Evolutionary conservation across 1,140 invertebrate genomes (phyloP).

Genomic region (Philotrypesis tridentata): DNA sequence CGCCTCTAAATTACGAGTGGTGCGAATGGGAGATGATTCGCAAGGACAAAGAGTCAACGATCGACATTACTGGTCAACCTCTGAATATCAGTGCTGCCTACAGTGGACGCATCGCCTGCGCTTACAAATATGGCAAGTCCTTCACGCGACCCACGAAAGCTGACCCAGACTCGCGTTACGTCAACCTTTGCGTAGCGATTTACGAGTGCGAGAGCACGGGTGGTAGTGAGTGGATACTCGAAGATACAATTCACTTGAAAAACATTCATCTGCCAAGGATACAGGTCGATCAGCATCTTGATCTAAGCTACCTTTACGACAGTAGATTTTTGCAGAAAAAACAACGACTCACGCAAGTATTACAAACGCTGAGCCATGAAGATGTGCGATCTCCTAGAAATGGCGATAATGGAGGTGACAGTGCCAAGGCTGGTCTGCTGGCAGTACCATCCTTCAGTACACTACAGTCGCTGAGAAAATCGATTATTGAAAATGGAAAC

Average conservation of each 20-base stretch:
- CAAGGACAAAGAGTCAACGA: conserved; percentile 86
- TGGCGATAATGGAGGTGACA: conserved; percentile 66
- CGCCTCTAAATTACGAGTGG: conserved; percentile 84
- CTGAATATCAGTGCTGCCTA: conserved; percentile 97
- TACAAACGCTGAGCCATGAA: conserved; percentile 77
- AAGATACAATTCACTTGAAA: conserved; percentile 94
- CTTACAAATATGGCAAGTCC: conserved; percentile 93
- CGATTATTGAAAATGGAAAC: conserved; percentile 92
- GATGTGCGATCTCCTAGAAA: conserved; percentile 72
- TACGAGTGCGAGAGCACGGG: conserved; percentile 99
- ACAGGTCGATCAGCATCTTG: conserved; percentile 86
- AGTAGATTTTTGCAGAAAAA: conserved; percentile 87
- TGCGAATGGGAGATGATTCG: conserved; percentile 93
- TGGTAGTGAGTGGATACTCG: conserved; percentile 98
- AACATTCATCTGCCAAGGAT: conserved; percentile 90
- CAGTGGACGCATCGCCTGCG: conserved; percentile 96
- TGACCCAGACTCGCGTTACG: conserved; percentile 88
- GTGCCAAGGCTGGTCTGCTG: conserved; percentile 77
- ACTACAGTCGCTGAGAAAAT: conserved; percentile 89
- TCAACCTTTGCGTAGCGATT: conserved; percentile 96
- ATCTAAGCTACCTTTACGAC: conserved; percentile 88
- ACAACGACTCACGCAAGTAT: conserved; percentile 82
- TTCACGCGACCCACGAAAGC: conserved; percentile 86
- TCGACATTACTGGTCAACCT: conserved; percentile 90
- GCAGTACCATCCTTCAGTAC: conserved; percentile 96